Base-by-base conservation (phyloP, 1,140 invertebrate genomes). In the Lordiphosa mommai region DNA sequence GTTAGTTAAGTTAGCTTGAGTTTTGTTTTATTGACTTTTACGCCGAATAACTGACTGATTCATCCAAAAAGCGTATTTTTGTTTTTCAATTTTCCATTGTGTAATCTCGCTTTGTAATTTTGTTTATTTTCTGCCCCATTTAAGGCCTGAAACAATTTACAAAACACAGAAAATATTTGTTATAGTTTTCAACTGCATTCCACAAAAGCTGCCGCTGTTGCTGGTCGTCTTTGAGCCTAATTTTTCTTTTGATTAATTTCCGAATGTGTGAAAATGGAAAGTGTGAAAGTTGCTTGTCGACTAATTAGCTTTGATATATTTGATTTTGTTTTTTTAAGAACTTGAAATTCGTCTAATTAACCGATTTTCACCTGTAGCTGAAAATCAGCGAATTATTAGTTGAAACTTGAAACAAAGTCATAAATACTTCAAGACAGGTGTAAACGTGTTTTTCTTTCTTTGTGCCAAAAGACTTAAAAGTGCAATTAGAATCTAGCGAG, bases 291-390 rank as follows among this genome's bases (percentile, higher is more conserved):
- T 82, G 37, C 16, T 48, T 68, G 65, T 34, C 64, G 34, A 67
- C 74, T 82, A 80, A 82, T 80, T 82, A 76, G 67, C 38, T 50
- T 52, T 80, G 74, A 80, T 74, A 82, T 74, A 79, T 79, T 27
- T 27, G 23, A 27, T 6, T 27, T n/a, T n/a, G n/a, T n/a, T n/a
- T n/a, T n/a, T 17, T 17, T 27, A 4, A 74, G 57, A 80, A 71
- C 71, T 61, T 61, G 66, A 74, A 82, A 71, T 56, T 66, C 60
- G 46, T 63, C 61, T 82, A 74, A 80, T 80, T 74, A 74, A 65
- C 34, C 37, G 74, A 61, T 61, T 79, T 79, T 61, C 70, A 79
- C 51, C 51, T 56, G 53, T 37, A 51, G 55, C 44, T 65, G 47
- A 67, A 74, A 80, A 67, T 76, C 76, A 60, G 76, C 66, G 46